Base-by-base conservation (phyloP, 1,140 invertebrate genomes). In the Pinna nobilis region DNA sequence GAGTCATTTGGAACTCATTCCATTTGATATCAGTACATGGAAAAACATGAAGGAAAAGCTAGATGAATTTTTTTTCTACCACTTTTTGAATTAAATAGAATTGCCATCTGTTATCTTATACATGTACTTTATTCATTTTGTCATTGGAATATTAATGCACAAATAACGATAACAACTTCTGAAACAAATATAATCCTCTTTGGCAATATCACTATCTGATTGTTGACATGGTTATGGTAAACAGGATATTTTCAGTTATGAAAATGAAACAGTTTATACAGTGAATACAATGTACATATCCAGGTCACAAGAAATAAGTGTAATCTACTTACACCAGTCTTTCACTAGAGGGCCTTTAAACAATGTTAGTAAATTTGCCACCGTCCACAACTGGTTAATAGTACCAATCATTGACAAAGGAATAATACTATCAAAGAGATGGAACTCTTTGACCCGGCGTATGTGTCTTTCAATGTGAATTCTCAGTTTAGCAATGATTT, bases 391-490 rank as follows among this genome's bases (percentile, higher is more conserved):
- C 23, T 57, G 53, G 30, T 57, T 57, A 30, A 57, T 57, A 28
- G 53, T 57, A 25, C 53, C 53, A 57, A 30, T 28, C 20, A 57
- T 57, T 23, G 25, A 49, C 15, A 50, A 65, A 32, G 32, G 44
- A 7, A 50, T 32, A 49, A 50, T 20, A 50, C 20, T 18, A 32
- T 50, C 7, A 60, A 60, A 60, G 33, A 60, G 9, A 60, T 60
- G 57, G 20, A 18, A 60, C 20, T 60, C 57, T 37, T 60, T 37
- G 5, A 60, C 57, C 3, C 57, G 30, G 35, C 57, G 57, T 11
- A 60, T 57, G 30, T 60, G 57, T 9, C 57, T 7, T n/a, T 60
- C 57, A 60, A 60, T 37, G 28, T 60, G 57, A 25, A 57, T 57
- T 4, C 53, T 5, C 30, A 57, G 32, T 33, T 57, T 57, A 6